A percentile compares a stretch with the other conserved stretches of the same genome.
These are phyloP conservation scores for Chrysopilus asiliformis DNA, from an alignment of 2,888 invertebrate species.

Conservation along the genomic window DNA sequence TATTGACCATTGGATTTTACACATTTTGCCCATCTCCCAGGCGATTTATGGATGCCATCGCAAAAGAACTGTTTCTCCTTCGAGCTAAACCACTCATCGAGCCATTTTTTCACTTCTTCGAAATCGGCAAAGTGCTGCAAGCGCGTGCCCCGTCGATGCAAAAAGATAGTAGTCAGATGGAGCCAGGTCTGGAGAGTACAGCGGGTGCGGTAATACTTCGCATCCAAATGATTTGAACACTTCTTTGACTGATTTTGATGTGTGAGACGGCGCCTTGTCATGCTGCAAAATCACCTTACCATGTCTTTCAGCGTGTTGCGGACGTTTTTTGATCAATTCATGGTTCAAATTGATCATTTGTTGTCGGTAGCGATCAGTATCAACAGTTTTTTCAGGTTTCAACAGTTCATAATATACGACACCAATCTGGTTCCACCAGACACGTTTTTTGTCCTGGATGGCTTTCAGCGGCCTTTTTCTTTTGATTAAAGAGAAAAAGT, in stretches of 20 bases:
- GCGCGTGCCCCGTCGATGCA: slow-evolving; percentile 11
- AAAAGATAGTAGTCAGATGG: slow-evolving; percentile 13
- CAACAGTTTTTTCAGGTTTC: too few species aligned
- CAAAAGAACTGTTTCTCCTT: slow-evolving; percentile 12
- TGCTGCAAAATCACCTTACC: slow-evolving; percentile 16
- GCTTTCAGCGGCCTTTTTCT: too few species aligned
- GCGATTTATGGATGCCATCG: slow-evolving; percentile 11
- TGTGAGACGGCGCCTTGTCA: slow-evolving; percentile 12
- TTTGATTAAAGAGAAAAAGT: too few species aligned
- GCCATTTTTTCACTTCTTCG: slow-evolving; percentile 9
- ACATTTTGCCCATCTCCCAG: slow-evolving; percentile 13
- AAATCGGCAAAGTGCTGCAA: slow-evolving; percentile 7
- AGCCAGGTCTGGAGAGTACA: slow-evolving; percentile 13
- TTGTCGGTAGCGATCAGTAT: slow-evolving; percentile 11
- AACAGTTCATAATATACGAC: slow-evolving; percentile 10
- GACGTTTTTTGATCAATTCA: slow-evolving; percentile 13
- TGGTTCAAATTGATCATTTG: slow-evolving; percentile 12
- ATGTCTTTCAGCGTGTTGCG: slow-evolving; percentile 14
- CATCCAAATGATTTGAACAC: slow-evolving; percentile 8
- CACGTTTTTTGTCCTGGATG: too few species aligned
- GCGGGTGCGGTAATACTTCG: slow-evolving; percentile 9
- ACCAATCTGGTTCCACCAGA: slow-evolving; percentile 11
- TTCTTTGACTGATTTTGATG: slow-evolving; percentile 8
- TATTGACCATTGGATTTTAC: not conserved
- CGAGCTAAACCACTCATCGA: slow-evolving; percentile 8